A percentile compares a stretch with the other conserved stretches of the same genome.
phyloP scores from a whole-genome alignment of 2,113 vertebrate species.

The Pelvicachromis taeniatus region DNA sequence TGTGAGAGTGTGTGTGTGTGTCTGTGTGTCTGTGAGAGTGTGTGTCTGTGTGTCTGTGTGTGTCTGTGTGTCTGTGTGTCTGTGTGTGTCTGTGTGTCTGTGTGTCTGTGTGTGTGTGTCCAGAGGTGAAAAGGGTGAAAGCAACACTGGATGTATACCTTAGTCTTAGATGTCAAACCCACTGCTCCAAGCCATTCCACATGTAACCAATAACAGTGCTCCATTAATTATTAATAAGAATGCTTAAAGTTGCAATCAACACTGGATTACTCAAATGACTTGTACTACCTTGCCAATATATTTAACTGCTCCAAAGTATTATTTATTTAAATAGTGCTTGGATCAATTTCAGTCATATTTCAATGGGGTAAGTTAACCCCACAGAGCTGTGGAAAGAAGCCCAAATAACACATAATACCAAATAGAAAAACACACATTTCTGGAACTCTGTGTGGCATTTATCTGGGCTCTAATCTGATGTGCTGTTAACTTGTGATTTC shows the following conservation, averaged over 20 bases:
- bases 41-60: no score
- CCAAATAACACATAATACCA: not conserved
- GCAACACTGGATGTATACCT: not conserved
- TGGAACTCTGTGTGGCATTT: not conserved
- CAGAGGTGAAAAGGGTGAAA: not conserved
- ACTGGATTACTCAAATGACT: constrained; percentile 3
- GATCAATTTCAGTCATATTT: not conserved
- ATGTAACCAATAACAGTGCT: not conserved
- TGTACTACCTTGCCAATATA: not conserved
- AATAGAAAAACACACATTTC: not conserved
- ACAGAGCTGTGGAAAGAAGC: not conserved
- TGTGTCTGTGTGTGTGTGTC: not conserved
- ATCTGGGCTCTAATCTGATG: not conserved
- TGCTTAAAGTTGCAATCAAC: not conserved
- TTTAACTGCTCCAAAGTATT: not conserved
- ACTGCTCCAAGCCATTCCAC: not conserved
- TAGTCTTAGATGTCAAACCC: not conserved
- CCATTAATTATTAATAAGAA: not conserved
- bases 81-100: not conserved
- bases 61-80: not conserved
- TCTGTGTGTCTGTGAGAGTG: not conserved
- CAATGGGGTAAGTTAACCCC: not conserved
- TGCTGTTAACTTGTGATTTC: no score
- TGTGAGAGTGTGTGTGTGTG: not conserved
- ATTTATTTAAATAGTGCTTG: not conserved